Evolutionary conservation across 2,113 vertebrate species (phyloP).

Genomic region (Pogonocichla stellata): DNA sequence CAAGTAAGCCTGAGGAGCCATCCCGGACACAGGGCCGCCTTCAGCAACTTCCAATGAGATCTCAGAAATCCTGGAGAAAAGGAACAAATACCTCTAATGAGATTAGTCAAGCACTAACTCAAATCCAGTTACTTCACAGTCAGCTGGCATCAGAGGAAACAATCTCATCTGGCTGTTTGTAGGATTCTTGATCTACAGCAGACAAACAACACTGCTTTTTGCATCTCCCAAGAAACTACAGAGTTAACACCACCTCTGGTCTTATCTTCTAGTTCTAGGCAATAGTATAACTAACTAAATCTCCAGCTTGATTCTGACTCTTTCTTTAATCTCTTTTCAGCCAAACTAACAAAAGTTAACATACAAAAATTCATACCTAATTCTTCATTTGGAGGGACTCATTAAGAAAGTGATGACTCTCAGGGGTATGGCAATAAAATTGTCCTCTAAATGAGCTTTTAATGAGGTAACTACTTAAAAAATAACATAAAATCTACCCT

Average conservation of each 20-base stretch:
- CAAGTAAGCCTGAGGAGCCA: slow-evolving; percentile 79
- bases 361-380: not conserved
- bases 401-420: slow-evolving; percentile 49
- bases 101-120: not conserved
- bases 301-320: not conserved
- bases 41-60: slow-evolving; percentile 90
- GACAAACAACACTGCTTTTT: not conserved
- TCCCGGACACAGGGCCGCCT: slow-evolving; percentile 68
- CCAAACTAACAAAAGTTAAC: not conserved
- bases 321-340: not conserved
- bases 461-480: slow-evolving; percentile 22
- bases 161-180: not conserved
- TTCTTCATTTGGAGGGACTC: slow-evolving; percentile 30
- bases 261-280: not conserved
- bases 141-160: not conserved
- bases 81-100: not conserved
- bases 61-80: slow-evolving; percentile 88
- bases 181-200: not conserved
- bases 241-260: not conserved
- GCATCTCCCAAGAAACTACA: not conserved
- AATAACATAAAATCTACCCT: slow-evolving; percentile 32
- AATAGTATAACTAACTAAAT: not conserved
- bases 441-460: slow-evolving; percentile 64
- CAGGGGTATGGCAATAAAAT: slow-evolving; percentile 13
- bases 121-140: not conserved